Conservation (phyloP, 2,113 vertebrate species). For the Aphyosemion australe region DNA sequence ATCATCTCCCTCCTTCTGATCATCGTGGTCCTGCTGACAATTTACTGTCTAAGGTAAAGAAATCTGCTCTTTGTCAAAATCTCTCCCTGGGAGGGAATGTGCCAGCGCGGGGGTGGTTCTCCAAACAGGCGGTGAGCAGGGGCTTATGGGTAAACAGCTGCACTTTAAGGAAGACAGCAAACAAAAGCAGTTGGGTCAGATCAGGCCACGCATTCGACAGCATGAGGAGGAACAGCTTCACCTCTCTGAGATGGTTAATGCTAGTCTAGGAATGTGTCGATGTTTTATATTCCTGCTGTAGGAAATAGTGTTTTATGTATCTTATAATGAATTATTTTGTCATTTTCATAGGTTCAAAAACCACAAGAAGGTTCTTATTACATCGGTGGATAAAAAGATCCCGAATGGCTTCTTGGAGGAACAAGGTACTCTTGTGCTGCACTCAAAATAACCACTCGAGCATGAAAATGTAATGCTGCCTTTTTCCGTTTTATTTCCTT, state of each 20-base stretch:
- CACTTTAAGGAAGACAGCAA: constrained; percentile 56
- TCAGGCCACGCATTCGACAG: constrained; percentile 34
- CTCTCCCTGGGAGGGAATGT: constrained; percentile 5
- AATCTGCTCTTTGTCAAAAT: not conserved
- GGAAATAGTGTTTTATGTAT: not conserved
- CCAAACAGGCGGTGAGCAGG: constrained; percentile 42
- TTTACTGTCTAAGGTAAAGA: constrained; percentile 88
- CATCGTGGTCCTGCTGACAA: constrained; percentile 83
- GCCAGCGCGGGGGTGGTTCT: constrained; percentile 19
- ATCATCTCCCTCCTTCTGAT: constrained; percentile 85
- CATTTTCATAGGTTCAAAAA: constrained; percentile 85
- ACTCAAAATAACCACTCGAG: constrained; percentile 32
- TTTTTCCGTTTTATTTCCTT: constrained; percentile 49
- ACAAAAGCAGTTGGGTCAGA: constrained; percentile 55
- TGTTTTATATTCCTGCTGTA: constrained; percentile 8
- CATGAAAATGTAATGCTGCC: constrained; percentile 53
- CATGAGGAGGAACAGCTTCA: constrained; percentile 85
- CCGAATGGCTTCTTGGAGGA: constrained; percentile 96
- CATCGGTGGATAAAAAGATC: constrained; percentile 91
- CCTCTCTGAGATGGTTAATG: constrained; percentile 78
- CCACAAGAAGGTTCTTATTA: constrained; percentile 91
- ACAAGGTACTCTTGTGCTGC: constrained; percentile 83
- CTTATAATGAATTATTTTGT: constrained; percentile 17
- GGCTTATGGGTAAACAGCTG: constrained; percentile 73
- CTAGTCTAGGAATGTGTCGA: constrained; percentile 33